A percentile compares a stretch with the other conserved stretches of the same genome.
Conservation (phyloP, 2,113 vertebrate genomes). For the Nymphicus hollandicus region DNA sequence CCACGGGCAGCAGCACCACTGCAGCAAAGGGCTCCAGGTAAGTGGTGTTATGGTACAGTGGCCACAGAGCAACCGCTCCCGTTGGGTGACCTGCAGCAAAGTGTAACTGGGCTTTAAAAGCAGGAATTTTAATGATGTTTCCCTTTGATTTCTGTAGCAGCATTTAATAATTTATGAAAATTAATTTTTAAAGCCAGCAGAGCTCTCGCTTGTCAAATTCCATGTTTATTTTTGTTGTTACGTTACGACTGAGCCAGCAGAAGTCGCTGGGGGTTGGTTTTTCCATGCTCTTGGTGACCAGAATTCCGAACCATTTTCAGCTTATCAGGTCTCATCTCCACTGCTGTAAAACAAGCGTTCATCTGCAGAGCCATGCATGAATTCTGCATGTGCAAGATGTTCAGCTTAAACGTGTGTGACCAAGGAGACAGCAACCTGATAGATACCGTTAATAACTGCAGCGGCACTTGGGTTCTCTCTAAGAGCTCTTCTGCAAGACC, state of each 20-base stretch:
- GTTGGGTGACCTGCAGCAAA: neutral
- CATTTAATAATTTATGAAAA: conserved; percentile 35
- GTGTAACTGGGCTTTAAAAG: neutral
- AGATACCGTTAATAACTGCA: neutral
- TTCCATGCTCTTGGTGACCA: neutral
- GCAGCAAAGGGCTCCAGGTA: conserved; percentile 35
- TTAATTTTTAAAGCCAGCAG: neutral
- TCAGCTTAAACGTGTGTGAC: neutral
- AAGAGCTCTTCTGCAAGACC: neutral
- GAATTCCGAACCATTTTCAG: neutral
- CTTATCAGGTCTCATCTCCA: neutral
- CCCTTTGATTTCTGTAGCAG: conserved; percentile 7
- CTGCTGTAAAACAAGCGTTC: neutral
- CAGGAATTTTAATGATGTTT: neutral
- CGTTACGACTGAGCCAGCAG: neutral
- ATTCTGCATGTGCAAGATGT: neutral
- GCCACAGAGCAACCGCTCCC: neutral
- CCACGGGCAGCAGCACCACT: neutral
- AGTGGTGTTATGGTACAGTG: neutral
- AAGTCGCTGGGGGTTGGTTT: neutral
- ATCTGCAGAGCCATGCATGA: neutral
- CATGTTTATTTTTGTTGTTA: neutral
- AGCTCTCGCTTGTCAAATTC: neutral
- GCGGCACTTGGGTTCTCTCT: neutral
- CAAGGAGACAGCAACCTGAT: neutral